Percentiles rank a stretch among this genome's conserved stretches.
These are phyloP conservation scores for Leuciscus idus DNA, from an alignment of 2,113 vertebrate genomes.

Conservation along the genomic window DNA sequence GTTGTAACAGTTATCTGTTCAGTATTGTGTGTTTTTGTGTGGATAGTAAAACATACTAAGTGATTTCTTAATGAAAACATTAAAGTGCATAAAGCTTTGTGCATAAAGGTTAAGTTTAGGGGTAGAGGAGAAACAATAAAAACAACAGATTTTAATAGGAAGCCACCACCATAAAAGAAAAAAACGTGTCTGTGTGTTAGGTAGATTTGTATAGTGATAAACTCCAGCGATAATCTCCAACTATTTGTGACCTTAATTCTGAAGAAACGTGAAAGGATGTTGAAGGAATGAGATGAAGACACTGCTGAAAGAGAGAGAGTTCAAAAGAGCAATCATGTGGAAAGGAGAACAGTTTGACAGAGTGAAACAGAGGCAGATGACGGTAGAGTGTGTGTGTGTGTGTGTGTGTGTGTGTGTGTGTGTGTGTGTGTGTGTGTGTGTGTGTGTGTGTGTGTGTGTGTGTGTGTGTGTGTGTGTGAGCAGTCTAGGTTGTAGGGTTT, in stretches of 20 bases:
- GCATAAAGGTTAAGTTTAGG: neutral
- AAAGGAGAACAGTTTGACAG: neutral
- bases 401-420: neutral
- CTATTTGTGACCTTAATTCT: conserved; percentile 1
- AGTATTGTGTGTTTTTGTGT: conserved; percentile 43
- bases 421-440: neutral
- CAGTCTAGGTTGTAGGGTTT: neutral
- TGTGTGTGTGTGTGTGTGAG: neutral
- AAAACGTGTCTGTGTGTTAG: neutral
- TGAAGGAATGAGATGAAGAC: neutral
- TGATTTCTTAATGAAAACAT: neutral
- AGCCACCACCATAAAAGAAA: neutral
- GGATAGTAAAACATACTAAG: neutral
- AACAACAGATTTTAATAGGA: neutral
- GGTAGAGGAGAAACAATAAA: neutral
- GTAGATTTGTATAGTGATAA: neutral
- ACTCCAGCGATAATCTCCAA: neutral
- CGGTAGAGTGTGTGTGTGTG: neutral
- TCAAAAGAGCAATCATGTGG: conserved; percentile 8
- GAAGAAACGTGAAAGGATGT: neutral
- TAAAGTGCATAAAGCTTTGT: neutral
- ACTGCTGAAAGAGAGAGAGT: neutral
- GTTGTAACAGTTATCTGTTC: conserved; percentile 71
- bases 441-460: no score
- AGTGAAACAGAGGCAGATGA: neutral